Conservation (phyloP, 2,888 invertebrate genomes). For the Ectropis crepuscularia region DNA sequence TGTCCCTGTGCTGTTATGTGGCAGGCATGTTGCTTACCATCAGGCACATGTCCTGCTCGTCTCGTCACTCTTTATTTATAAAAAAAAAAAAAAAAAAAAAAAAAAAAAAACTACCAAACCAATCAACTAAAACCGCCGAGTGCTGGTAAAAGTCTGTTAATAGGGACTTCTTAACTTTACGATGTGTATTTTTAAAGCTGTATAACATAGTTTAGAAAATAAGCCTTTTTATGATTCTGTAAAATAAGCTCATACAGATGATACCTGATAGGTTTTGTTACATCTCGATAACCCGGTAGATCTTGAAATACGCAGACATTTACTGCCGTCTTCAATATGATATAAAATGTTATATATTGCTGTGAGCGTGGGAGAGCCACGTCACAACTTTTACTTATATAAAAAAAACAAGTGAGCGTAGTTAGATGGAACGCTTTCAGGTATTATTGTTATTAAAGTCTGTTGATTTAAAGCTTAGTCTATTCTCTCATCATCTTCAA, state of each 20-base stretch:
- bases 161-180: too few relatives aligned
- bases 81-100: too few relatives aligned
- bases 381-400: background rate
- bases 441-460: constrained; percentile 51
- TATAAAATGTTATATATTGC: constrained; percentile 3
- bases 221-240: background rate
- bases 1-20: too few relatives aligned
- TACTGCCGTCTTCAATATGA: constrained; percentile 16
- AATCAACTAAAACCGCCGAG: too few relatives aligned
- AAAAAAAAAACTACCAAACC: too few relatives aligned
- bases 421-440: too few relatives aligned
- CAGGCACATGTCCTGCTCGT: too few relatives aligned
- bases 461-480: constrained; percentile 79
- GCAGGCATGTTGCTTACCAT: too few relatives aligned
- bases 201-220: too few relatives aligned
- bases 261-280: constrained; percentile 10
- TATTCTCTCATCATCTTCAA: constrained; percentile 94
- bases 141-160: too few relatives aligned
- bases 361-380: constrained; percentile 9
- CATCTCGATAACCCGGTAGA: constrained; percentile 22
- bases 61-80: too few relatives aligned
- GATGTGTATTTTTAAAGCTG: too few relatives aligned
- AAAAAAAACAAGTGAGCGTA: constrained; percentile 1
- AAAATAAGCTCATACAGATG: background rate
- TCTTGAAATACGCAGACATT: constrained; percentile 30